Evolutionary conservation across 2,797 vertebrate genomes (phyloP).

Genomic region (Pachyuromys duprasi): DNA sequence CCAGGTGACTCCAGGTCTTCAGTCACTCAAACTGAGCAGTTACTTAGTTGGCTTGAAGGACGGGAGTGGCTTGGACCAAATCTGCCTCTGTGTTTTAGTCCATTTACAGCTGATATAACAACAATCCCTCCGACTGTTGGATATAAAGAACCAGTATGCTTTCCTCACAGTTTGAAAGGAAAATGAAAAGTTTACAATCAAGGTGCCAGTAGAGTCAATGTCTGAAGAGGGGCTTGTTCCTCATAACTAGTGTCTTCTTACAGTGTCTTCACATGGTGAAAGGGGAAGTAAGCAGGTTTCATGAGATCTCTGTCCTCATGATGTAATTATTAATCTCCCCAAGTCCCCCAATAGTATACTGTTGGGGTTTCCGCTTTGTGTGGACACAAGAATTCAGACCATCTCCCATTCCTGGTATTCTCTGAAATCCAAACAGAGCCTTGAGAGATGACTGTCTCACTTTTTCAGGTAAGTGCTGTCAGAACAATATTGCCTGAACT

Average conservation of each 20-base stretch:
- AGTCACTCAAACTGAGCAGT: background rate
- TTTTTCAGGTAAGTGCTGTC: background rate
- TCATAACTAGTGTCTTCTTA: background rate
- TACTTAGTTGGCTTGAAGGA: background rate
- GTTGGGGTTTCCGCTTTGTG: background rate
- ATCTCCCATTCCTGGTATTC: background rate
- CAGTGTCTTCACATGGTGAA: background rate
- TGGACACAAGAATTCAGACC: background rate
- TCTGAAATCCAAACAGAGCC: constrained; percentile 34
- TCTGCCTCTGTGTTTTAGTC: background rate
- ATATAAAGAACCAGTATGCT: background rate
- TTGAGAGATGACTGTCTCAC: background rate
- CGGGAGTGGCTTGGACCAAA: constrained; percentile 12
- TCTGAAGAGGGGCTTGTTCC: background rate
- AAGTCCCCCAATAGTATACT: background rate
- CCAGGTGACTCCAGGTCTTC: background rate
- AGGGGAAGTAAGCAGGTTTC: background rate
- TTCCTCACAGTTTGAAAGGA: background rate
- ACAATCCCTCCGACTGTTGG: too few species aligned
- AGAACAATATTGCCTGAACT: background rate
- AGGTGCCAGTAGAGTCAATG: background rate
- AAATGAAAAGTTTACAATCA: background rate
- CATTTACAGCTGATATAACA: background rate
- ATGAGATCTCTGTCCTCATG: background rate
- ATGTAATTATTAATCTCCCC: background rate